phyloP scores from a whole-genome alignment of 2,113 vertebrate genomes.

The Hymenochirus boettgeri region DNA sequence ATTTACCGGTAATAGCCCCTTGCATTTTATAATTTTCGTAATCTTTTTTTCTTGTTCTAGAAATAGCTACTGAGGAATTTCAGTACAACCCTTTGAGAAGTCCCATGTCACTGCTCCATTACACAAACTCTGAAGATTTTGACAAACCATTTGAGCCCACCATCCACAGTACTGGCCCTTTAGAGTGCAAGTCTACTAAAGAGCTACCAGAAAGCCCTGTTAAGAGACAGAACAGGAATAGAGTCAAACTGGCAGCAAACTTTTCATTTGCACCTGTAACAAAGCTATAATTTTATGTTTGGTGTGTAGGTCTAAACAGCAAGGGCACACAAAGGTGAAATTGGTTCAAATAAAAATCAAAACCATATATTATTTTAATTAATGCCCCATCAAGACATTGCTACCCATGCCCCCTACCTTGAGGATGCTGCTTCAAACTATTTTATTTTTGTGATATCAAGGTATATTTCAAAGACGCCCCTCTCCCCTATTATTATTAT shows the following conservation, averaged over 20 bases:
- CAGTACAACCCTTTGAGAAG: slow-evolving; percentile 44
- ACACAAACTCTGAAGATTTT: slow-evolving; percentile 19
- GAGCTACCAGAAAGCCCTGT: slow-evolving; percentile 74
- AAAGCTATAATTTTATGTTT: slow-evolving; percentile 65
- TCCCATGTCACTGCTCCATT: slow-evolving; percentile 18
- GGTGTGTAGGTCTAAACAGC: neutral
- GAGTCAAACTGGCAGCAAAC: slow-evolving; percentile 89
- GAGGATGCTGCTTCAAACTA: slow-evolving; percentile 17
- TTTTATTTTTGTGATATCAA: slow-evolving; percentile 18
- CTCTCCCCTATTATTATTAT: too few species aligned
- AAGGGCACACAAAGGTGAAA: slow-evolving; percentile 4
- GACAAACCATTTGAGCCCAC: slow-evolving; percentile 44
- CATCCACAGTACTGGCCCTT: slow-evolving; percentile 46
- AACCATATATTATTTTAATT: neutral
- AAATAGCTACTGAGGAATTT: slow-evolving; percentile 53
- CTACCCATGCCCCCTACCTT: slow-evolving; percentile 23
- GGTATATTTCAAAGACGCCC: slow-evolving; percentile 3
- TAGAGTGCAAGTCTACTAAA: slow-evolving; percentile 42
- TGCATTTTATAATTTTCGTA: too few species aligned
- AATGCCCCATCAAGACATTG: neutral
- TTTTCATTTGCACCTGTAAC: slow-evolving; percentile 83
- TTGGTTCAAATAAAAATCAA: neutral
- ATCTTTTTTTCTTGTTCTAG: too few species aligned
- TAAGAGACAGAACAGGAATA: slow-evolving; percentile 77
- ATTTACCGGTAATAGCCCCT: too few species aligned